Conservation (phyloP, 2,113 vertebrate species). For the Procavia capensis region DNA sequence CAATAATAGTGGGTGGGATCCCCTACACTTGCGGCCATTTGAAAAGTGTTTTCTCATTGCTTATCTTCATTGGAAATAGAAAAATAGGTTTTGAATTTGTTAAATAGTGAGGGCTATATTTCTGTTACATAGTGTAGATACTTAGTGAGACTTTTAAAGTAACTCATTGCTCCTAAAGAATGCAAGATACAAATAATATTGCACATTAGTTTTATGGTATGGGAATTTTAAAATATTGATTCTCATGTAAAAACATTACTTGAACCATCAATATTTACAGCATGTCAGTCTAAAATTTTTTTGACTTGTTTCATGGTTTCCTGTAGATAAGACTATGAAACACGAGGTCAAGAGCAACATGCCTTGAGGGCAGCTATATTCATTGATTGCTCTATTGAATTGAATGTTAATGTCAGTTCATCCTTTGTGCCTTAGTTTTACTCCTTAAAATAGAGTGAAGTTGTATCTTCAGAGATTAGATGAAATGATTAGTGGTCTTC, state of each 20-base stretch:
- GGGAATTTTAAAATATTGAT: background rate
- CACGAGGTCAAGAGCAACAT: background rate
- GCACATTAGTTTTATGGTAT: background rate
- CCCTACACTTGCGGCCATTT: background rate
- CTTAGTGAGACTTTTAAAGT: background rate
- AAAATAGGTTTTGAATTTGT: conserved; percentile 42
- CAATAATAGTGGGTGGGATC: background rate
- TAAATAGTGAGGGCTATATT: background rate
- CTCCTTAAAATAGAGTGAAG: conserved; percentile 32
- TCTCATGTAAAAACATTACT: conserved; percentile 33
- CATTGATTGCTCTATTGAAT: background rate
- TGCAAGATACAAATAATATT: conserved; percentile 36
- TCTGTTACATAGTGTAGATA: background rate
- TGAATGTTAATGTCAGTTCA: conserved; percentile 1
- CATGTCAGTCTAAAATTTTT: conserved; percentile 16
- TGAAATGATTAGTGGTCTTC: background rate
- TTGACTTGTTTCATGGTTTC: background rate
- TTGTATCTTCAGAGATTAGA: conserved; percentile 3
- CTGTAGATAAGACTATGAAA: background rate
- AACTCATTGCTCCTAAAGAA: conserved; percentile 39
- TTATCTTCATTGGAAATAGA: background rate
- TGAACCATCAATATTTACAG: background rate
- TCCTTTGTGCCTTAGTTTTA: conserved; percentile 4
- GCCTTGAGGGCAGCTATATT: background rate
- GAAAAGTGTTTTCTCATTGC: conserved; percentile 11